Evolutionary conservation across 2,113 vertebrate species (phyloP).

Genomic region (Carettochelys insculpta): DNA sequence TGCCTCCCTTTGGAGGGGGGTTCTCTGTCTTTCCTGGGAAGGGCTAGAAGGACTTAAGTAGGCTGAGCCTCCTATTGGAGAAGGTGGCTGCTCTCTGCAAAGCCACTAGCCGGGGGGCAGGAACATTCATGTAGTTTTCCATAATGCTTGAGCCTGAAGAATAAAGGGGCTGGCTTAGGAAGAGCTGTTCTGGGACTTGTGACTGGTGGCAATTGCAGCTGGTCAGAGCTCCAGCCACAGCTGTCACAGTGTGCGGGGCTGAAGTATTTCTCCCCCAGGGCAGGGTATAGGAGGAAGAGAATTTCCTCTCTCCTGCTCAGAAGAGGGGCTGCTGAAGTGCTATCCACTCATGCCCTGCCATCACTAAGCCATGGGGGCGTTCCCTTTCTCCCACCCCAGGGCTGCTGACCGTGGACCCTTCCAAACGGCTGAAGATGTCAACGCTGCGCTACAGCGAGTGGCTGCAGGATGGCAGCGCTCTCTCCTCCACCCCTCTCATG

Average conservation of each 20-base stretch:
- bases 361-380: neutral
- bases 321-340: neutral
- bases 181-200: neutral
- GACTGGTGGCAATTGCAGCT: neutral
- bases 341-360: neutral
- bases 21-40: neutral
- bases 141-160: neutral
- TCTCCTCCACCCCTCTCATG: conserved; percentile 89
- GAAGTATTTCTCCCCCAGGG: neutral
- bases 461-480: conserved; percentile 86
- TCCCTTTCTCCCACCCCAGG: conserved; percentile 65
- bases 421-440: conserved; percentile 85
- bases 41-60: neutral
- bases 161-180: neutral
- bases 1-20: neutral
- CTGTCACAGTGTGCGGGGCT: neutral
- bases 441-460: conserved; percentile 88
- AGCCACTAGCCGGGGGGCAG: neutral
- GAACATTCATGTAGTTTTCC: neutral
- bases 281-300: no score
- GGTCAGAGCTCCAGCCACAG: neutral
- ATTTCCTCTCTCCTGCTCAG: neutral
- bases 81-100: neutral
- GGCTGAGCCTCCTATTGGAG: neutral
- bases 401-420: conserved; percentile 88